These are phyloP conservation scores for Paraescarpia echinospica DNA, from an alignment of 1,140 invertebrate genomes.

Conservation along the genomic window DNA sequence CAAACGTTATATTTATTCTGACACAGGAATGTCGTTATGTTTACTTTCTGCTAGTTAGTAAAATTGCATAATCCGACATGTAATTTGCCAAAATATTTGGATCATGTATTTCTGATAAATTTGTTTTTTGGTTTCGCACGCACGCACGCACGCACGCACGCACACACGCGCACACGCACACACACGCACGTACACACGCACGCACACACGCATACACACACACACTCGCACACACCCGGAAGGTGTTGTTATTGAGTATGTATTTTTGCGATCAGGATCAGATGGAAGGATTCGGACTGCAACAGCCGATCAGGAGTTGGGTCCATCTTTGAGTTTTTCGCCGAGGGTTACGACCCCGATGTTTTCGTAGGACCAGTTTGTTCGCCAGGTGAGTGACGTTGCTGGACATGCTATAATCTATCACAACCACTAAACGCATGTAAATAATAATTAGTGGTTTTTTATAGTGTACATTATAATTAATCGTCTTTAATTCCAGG, in stretches of 20 bases:
- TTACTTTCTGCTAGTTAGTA: background rate
- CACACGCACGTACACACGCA: background rate
- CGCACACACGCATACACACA: too few relatives aligned
- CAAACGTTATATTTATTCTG: too few relatives aligned
- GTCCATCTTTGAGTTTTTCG: conserved; percentile 9
- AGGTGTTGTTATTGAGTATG: background rate
- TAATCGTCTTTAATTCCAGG: too few relatives aligned
- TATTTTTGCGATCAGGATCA: conserved; percentile 2
- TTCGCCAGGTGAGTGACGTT: conserved; percentile 39
- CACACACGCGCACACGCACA: background rate
- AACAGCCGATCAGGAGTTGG: conserved; percentile 9
- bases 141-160: background rate
- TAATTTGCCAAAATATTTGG: too few relatives aligned
- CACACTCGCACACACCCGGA: too few relatives aligned
- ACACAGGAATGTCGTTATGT: background rate
- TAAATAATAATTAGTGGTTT: too few relatives aligned
- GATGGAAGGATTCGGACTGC: conserved; percentile 11
- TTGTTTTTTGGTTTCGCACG: too few relatives aligned
- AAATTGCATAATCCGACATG: too few relatives aligned
- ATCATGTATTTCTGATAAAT: too few relatives aligned
- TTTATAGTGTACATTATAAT: background rate
- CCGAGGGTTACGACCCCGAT: conserved; percentile 34
- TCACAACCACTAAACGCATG: background rate
- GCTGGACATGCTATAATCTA: background rate
- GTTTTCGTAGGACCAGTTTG: conserved; percentile 51